phyloP scores from a whole-genome alignment of 2,797 vertebrate genomes.

The Zenarchopterus dispar region DNA sequence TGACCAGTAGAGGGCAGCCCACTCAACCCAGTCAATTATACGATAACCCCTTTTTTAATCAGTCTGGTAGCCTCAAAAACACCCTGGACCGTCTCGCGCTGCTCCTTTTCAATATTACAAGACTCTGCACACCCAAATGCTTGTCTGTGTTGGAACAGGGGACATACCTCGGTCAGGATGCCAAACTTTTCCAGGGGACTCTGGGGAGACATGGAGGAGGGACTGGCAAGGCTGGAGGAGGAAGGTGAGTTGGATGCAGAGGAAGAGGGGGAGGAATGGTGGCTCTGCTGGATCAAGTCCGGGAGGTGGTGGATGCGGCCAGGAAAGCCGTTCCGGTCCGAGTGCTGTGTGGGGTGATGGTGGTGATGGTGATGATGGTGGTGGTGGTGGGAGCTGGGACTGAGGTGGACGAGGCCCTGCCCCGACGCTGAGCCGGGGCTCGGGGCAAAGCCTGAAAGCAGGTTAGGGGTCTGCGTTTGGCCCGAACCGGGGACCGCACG shows the following conservation, averaged over 20 bases:
- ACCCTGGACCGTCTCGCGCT: too few species aligned
- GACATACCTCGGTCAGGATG: constrained; percentile 81
- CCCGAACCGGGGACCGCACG: constrained; percentile 58
- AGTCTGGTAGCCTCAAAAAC: too few species aligned
- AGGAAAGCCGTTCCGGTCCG: constrained; percentile 96
- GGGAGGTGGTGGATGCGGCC: constrained; percentile 98
- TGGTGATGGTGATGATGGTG: constrained; percentile 70
- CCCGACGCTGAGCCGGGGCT: constrained; percentile 53
- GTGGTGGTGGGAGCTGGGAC: constrained; percentile 67
- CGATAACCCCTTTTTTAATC: too few species aligned
- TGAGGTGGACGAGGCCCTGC: constrained; percentile 57
- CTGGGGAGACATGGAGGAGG: constrained; percentile 95
- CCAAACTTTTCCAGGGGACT: constrained; percentile 76
- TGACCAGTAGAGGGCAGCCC: constrained; percentile 41
- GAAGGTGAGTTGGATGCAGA: constrained; percentile 90
- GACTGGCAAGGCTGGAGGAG: constrained; percentile 84
- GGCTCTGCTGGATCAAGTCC: constrained; percentile 99
- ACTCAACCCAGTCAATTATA: too few species aligned
- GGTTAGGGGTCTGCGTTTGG: constrained; percentile 46
- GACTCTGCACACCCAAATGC: too few species aligned
- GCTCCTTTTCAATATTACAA: too few species aligned
- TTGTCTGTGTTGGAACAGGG: background rate
- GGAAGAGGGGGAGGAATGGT: constrained; percentile 95
- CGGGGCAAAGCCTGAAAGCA: constrained; percentile 59
- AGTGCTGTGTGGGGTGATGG: constrained; percentile 83